These are phyloP conservation scores for Limenitis camilla DNA, from an alignment of 2,888 invertebrate genomes.

Conservation along the genomic window DNA sequence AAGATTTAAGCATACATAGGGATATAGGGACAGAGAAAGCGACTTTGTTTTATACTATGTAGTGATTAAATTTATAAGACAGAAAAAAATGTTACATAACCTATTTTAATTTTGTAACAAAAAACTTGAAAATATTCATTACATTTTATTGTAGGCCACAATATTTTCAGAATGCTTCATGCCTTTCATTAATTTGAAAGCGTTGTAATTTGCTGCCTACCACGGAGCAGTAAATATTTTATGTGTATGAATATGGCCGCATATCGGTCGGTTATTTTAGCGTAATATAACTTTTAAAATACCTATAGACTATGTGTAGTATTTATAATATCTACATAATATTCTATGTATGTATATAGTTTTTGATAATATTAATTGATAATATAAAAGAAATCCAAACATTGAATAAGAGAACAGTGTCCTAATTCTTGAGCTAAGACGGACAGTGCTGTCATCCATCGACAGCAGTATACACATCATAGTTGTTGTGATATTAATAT, in stretches of 20 bases:
- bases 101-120: slow-evolving; percentile 18
- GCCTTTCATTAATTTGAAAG: slow-evolving; percentile 27
- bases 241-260: slow-evolving; percentile 22
- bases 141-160: slow-evolving; percentile 13
- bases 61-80: too few relatives aligned
- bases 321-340: neutral
- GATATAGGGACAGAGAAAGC: too few relatives aligned
- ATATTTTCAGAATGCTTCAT: slow-evolving; percentile 9
- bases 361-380: too few relatives aligned
- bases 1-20: too few relatives aligned
- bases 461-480: too few relatives aligned
- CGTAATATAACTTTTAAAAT: slow-evolving; percentile 8
- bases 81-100: neutral
- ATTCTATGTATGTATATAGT: too few relatives aligned
- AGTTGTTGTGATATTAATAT: too few relatives aligned
- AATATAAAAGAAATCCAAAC: too few relatives aligned
- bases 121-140: slow-evolving; percentile 7
- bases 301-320: neutral
- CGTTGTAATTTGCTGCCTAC: slow-evolving; percentile 25
- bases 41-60: too few relatives aligned
- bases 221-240: slow-evolving; percentile 26
- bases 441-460: too few relatives aligned
- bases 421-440: too few relatives aligned
- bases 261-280: slow-evolving; percentile 12
- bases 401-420: too few relatives aligned